Evolutionary conservation across 2,113 vertebrate genomes (phyloP).

Genomic region (Macheiramphus alcinus): DNA sequence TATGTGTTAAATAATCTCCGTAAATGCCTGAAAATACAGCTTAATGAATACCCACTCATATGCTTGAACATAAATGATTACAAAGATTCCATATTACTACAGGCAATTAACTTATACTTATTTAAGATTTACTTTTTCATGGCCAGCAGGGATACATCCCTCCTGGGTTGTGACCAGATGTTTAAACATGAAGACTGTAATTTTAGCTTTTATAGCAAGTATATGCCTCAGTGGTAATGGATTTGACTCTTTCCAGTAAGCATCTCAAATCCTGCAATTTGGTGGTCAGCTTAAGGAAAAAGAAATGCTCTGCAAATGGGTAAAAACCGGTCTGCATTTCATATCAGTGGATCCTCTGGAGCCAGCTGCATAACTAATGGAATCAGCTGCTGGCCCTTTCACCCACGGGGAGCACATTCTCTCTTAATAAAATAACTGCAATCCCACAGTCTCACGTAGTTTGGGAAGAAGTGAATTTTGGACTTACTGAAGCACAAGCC

Average conservation of each 20-base stretch:
- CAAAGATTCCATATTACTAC: constrained; percentile 22
- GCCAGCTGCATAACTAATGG: constrained; percentile 39
- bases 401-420: neutral
- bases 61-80: constrained; percentile 16
- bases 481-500: neutral
- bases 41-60: constrained; percentile 19
- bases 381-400: constrained; percentile 3
- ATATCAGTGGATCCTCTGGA: neutral
- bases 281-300: constrained; percentile 23
- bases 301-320: neutral
- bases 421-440: constrained; percentile 14
- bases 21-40: constrained; percentile 1
- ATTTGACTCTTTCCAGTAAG: constrained; percentile 19
- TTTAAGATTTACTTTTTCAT: constrained; percentile 52
- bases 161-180: constrained; percentile 58
- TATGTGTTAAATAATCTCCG: constrained; percentile 19
- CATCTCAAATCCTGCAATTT: constrained; percentile 39
- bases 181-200: constrained; percentile 44
- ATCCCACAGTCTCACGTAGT: neutral
- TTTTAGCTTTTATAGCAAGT: constrained; percentile 43
- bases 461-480: neutral
- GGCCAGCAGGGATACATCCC: neutral
- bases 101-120: constrained; percentile 54
- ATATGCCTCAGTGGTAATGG: constrained; percentile 23
- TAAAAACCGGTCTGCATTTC: neutral